Evolutionary conservation across 53 echinoderm and acorn worm species (phyloP).

Genomic region (Paracentrotus lividus): DNA sequence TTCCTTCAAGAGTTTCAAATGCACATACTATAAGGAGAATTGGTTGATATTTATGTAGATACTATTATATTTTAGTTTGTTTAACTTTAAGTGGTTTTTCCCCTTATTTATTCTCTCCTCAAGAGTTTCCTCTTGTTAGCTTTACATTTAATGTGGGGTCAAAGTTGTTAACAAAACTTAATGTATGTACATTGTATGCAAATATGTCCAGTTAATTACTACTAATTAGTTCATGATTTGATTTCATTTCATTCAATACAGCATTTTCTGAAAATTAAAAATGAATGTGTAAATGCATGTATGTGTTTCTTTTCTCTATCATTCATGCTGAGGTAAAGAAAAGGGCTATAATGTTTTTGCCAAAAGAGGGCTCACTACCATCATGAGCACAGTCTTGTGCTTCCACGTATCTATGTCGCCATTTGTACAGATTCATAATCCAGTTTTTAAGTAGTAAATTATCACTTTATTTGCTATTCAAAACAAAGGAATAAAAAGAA

Average conservation of each 20-base stretch:
- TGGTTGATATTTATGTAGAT: too few relatives aligned
- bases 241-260: neutral
- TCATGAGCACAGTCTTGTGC: neutral
- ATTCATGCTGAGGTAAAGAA: neutral
- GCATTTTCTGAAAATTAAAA: neutral
- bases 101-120: neutral
- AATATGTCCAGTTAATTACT: neutral
- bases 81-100: too few relatives aligned
- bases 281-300: neutral
- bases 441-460: too few relatives aligned
- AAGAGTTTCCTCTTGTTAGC: neutral
- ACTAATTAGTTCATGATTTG: neutral
- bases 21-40: too few relatives aligned
- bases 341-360: neutral
- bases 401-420: neutral
- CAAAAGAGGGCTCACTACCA: conserved; percentile 34
- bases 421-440: neutral
- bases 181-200: neutral
- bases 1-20: too few relatives aligned
- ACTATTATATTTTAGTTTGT: too few relatives aligned
- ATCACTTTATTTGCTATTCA: too few relatives aligned
- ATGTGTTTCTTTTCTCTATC: neutral
- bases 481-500: too few relatives aligned
- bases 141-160: too few relatives aligned
- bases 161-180: too few relatives aligned